Evolutionary conservation across 1,140 invertebrate genomes (phyloP), one percentile per base, ranked within the genome.

Genomic region (Stenopsyche tienmushanensis): DNA sequence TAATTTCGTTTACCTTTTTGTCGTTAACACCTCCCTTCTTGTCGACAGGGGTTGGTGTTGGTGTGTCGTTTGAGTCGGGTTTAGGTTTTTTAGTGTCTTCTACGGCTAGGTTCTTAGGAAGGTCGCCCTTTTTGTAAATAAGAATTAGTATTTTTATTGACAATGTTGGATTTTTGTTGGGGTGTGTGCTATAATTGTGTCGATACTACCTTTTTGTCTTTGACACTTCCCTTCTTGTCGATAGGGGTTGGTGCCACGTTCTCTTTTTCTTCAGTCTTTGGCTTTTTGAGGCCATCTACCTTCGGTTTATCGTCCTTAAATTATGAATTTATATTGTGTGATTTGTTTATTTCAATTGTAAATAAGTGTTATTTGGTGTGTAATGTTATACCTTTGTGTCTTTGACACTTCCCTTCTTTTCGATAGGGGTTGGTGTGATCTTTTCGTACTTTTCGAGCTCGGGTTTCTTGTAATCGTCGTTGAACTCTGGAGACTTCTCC

Each of bases 251-350:
- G 78, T n/a, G 78, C 71, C 39, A 80, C 75, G 67, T 82, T 82
- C 68, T 83, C 81, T 67, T 83, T 86, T 75, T 86, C 87, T 72
- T 88, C 86, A 15, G 87, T 78, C 9, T 87, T 85, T 5, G 86
- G 78, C 55, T 85, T 82, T 63, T 88, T 86, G 67, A 88, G 87
- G 18, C 52, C 52, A 8, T 52, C 65, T 9, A 66, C 49, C 25
- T 47, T 49, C 13, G 24, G 24, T 1, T 29, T 60, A 17, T 49
- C 57, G 3, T 20, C 42, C 44, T 60, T 60, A n/a, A n/a, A n/a
- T n/a, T n/a, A n/a, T n/a, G n/a, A n/a, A n/a, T n/a, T n/a, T n/a
- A n/a, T n/a, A n/a, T n/a, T n/a, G n/a, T n/a, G n/a, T n/a, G n/a
- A n/a, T n/a, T n/a, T n/a, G n/a, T n/a, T n/a, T n/a, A n/a, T n/a